Base-by-base conservation (phyloP, 2,888 invertebrate genomes). In the Drosophila phalerata region DNA sequence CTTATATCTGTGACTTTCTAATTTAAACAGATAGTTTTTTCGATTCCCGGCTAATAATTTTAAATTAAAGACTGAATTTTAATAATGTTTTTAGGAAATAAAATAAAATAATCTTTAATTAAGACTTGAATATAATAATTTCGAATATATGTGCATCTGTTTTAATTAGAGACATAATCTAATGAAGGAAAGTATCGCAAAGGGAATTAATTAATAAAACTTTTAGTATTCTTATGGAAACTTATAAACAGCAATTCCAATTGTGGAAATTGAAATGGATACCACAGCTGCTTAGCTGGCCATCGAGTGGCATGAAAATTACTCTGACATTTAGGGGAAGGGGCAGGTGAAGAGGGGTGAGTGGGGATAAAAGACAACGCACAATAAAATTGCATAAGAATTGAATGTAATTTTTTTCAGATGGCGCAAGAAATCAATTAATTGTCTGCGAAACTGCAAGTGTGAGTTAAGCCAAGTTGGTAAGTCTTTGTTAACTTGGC, bases 361-460 rank as follows among this genome's bases (percentile, higher is more conserved):
- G 4, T n/a, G 6, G 10, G 2, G 17, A 32, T 3, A 17, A 22
- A 17, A 11, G 25, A n/a, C 11, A 9, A 58, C 55, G 63, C 69
- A 48, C 15, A 45, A 34, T 53, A 30, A 38, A 64, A 63, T 76
- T 76, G 71, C 61, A 69, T 48, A 58, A 71, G 43, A 73, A 61
- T 66, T 30, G 38, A 72, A 70, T 63, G 51, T 5, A 28, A 28
- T 28, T 28, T 34, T 61, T 76, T 61, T 69, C 32, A 55, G 30
- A 67, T 73, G 69, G 56, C 51, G 42, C 30, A 53, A 66, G 71
- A 79, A 81, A 86, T 84, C 81, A 84, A 84, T 81, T 86, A 86
- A 84, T 79, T 84, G 87, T 81, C 87, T 84, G 84, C 87, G 84
- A 84, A 84, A 67, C n/a, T 40, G 69, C 79, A 79, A 79, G 68